Evolutionary conservation across 2,888 invertebrate genomes (phyloP), one percentile per base, ranked within the genome.

Genomic region (Rugalucina vietnamica): DNA sequence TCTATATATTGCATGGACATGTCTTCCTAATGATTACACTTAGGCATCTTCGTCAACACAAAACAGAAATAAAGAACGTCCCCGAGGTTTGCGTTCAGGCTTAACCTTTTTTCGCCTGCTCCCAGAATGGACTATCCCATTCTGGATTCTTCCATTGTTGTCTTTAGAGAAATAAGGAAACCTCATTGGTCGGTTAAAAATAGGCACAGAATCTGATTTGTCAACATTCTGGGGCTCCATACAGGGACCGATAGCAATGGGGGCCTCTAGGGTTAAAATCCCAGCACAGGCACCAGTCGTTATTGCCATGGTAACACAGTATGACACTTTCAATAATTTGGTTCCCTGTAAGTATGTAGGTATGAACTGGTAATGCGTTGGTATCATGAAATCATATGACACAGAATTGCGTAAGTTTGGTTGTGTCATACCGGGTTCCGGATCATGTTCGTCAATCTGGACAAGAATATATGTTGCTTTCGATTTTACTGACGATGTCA

Each of bases 111-210:
- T 72, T 24, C 72, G 39, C 27, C 29, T 72, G 12, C 1, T 43
- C 10, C 27, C 27, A 72, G 72, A 43, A 10, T 72, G 72, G 14
- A 72, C 24, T 12, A 37, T 85, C 70, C 87, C 87, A 79, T 87
- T 87, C 71, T 85, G 85, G 50, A 71, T 32, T 71, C 76, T 83
- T 29, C 75, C 34, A 10, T 84, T 70, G 70, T 69, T 71, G 21
- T 87, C 87, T 34, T 74, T 83, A 12, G 91, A 89, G 82, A 93
- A 93, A 71, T 90, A 84, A 0, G 93, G 93, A 79, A 93, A 93
- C n/a, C 93, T 84, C 21, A 89, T 87, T 14, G 93, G 92, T 69
- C 91, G 71, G 78, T 91, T 92, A 82, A 93, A 93, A 14, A 92
- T 72, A 0, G 93, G 93, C 34, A 93, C 90, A 14, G 88, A 82